Evolutionary conservation across 2,797 vertebrate species (phyloP), one percentile per base, ranked within the genome.

Genomic region (Hemitrygon akajei): DNA sequence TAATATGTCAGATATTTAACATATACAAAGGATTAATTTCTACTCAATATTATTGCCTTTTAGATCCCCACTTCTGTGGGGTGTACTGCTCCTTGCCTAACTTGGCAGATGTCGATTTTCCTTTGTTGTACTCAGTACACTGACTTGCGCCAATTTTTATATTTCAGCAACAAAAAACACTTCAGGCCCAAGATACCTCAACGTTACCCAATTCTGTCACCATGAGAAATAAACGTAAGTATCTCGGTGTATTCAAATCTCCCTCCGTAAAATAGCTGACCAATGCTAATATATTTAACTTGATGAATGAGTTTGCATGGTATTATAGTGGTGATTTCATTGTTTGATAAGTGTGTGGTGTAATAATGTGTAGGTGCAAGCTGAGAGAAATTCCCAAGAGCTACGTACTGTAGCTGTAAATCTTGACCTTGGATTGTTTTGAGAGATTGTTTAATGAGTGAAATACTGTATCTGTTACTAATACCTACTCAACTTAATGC

Each of bases 161-260:
- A 89, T 96, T 95, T 94, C 95, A 98, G 97, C 95, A 98, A 93
- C 97, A 97, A 94, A 98, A 96, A 97, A 97, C 95, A 95, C 95
- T 96, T 75, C 97, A 95, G 95, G 97, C 95, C 93, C 97, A 97
- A 0, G 98, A 98, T 94, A 97, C 97, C 0, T 97, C 96, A 86
- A 97, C 97, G 0, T 95, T 98, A 94, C 97, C 98, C 81, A 96
- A 20, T 69, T 30, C 96, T 0, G 98, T 99, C 95, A 98, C 97
- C 10, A 97, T 99, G 97, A 97, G 98, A 96, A 97, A 95, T 95
- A 99, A 98, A 97, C 94, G 99, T 98, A 95, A 97, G 98, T 96
- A 91, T 25, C 27, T 18, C 47, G 30, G 91, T 56, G 34, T 58
- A 73, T 89, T 69, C 34, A 37, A 63, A 37, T 7, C 20, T 37